Evolutionary conservation across 2,888 invertebrate genomes (phyloP), one percentile per base, ranked within the genome.

Genomic region (Bimastos eiseni): DNA sequence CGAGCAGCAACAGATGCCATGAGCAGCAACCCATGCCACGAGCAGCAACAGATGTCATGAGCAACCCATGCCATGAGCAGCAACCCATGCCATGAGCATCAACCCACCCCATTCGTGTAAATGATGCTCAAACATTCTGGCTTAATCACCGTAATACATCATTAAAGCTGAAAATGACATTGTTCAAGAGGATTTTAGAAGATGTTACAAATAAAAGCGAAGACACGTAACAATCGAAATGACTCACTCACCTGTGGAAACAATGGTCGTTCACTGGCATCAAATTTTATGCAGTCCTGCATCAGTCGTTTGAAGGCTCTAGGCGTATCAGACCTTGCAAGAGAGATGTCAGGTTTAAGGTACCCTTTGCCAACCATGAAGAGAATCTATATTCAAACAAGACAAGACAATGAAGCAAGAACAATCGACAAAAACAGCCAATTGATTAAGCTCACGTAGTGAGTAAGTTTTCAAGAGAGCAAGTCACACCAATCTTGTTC

Each of bases 321-420:
- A 1, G 99, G 99, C 24, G 98, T 97, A 95, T 99, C 99, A 34
- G 97, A 96, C 0, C 98, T 96, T 86, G 97, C 95, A 92, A 97
- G 97, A 83, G 97, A 96, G 93, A 97, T 96, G 95, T 99, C 98
- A 0, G 99, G 98, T 90, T 97, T 96, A 90, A 99, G 96, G 93
- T 97, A 96, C 0, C 99, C 99, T 91, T 98, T 97, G 0, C 99
- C 99, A 84, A 99, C 99, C 98, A 98, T 97, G 96, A 98, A 99
- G 90, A 99, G 96, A 94, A 99, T 98, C 96, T 97, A 49, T 24
- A 89, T 24, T 17, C 0, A 83, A 88, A 83, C 70, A n/a, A 33
- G 24, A 17, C 37, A 70, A 70, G 70, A 6, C n/a, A 30, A n/a
- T 70, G 17, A 70, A 30, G 70, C 70, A 70, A 70, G 70, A 70